Evolutionary conservation across 1,140 invertebrate genomes (phyloP).

Genomic region (Pseudomyrmex gracilis): DNA sequence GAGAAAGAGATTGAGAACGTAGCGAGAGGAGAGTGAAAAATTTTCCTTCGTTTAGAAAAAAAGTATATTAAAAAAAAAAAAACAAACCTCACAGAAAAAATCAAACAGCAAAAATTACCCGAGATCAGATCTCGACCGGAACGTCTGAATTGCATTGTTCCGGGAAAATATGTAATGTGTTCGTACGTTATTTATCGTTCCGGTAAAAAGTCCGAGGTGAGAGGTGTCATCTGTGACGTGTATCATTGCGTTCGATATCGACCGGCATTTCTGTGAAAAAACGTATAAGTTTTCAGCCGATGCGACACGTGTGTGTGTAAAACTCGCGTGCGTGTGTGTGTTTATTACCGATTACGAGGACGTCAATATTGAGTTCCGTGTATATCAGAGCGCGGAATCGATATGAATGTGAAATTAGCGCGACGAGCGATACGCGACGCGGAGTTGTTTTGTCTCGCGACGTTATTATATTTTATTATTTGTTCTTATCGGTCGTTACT

Average conservation of each 20-base stretch:
- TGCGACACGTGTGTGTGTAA: neutral
- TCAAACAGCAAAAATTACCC: neutral
- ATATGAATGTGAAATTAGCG: too few species aligned
- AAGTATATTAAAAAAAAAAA: neutral
- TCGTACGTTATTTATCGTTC: neutral
- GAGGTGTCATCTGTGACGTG: slow-evolving; percentile 5
- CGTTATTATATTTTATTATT: slow-evolving; percentile 42
- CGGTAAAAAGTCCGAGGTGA: neutral
- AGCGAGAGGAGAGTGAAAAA: neutral
- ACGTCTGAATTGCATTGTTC: neutral
- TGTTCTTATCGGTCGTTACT: slow-evolving; percentile 19
- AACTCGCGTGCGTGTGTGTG: slow-evolving; percentile 7
- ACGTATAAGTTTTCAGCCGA: neutral
- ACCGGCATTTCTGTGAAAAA: slow-evolving; percentile 37
- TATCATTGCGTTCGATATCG: slow-evolving; percentile 42
- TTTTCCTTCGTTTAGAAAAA: neutral
- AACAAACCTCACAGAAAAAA: neutral
- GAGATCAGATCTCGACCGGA: neutral
- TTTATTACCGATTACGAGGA: neutral
- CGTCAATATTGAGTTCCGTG: slow-evolving; percentile 12
- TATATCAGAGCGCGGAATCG: neutral
- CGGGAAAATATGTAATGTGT: neutral
- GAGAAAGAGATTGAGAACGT: neutral
- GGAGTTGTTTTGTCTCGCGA: neutral
- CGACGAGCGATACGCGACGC: neutral